Evolutionary conservation across 1,140 invertebrate genomes (phyloP).

Genomic region (Carcinoscorpius rotundicauda): DNA sequence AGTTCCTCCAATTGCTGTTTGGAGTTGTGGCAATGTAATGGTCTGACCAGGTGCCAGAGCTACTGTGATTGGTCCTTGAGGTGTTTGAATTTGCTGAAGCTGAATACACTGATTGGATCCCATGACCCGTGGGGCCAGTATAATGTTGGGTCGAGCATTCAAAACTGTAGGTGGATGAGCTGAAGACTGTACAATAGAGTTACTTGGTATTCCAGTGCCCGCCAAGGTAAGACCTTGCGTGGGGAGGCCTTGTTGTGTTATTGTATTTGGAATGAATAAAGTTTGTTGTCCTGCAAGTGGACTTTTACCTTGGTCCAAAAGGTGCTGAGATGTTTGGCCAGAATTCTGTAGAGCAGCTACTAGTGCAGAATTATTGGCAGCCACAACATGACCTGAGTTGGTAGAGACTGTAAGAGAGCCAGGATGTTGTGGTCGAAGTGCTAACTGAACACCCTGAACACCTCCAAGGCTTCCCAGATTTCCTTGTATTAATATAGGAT

Average conservation of each 20-base stretch:
- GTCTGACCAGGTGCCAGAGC: conserved; percentile 28
- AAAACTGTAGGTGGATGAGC: conserved; percentile 8
- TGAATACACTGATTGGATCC: conserved; percentile 27
- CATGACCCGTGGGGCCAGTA: conserved; percentile 16
- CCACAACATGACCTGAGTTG: neutral
- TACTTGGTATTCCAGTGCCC: conserved; percentile 11
- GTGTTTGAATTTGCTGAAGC: conserved; percentile 39
- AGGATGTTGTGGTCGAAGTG: conserved; percentile 29
- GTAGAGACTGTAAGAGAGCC: conserved; percentile 4
- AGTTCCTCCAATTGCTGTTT: conserved; percentile 9
- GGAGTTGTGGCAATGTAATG: conserved; percentile 13
- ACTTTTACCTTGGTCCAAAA: conserved; percentile 11
- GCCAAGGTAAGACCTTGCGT: conserved; percentile 16
- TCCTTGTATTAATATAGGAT: conserved; percentile 33
- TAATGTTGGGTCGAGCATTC: conserved; percentile 15
- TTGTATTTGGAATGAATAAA: conserved; percentile 20
- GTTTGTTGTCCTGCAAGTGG: conserved; percentile 20
- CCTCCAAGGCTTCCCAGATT: conserved; percentile 25
- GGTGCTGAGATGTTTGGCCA: conserved; percentile 18
- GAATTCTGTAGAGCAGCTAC: conserved; percentile 22
- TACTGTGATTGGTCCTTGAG: conserved; percentile 37
- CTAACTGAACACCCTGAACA: conserved; percentile 25
- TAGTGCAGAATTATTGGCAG: conserved; percentile 19
- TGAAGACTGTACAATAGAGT: conserved; percentile 10
- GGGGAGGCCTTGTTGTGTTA: conserved; percentile 2